Conservation (phyloP, 2,888 invertebrate species). For the Taphrorychus bicolor region DNA sequence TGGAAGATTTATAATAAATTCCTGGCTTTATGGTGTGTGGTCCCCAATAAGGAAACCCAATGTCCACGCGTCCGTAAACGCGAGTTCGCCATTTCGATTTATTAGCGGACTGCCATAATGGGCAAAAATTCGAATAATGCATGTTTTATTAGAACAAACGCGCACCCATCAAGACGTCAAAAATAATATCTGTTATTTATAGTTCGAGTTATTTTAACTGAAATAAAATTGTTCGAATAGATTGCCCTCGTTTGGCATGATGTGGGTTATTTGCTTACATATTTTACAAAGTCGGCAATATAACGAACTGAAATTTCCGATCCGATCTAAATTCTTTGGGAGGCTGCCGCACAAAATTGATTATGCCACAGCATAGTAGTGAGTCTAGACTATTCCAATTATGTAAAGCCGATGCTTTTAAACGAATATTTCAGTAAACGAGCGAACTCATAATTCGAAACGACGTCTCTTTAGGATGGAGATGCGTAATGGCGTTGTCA, state of each 20-base stretch:
- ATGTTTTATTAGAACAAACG: constrained; percentile 34
- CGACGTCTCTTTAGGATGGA: not conserved
- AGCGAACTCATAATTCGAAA: not conserved
- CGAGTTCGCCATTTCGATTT: constrained; percentile 12
- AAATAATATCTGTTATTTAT: constrained; percentile 35
- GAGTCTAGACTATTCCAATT: constrained; percentile 17
- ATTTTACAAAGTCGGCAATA: constrained; percentile 23
- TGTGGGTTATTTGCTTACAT: constrained; percentile 22
- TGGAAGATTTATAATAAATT: not conserved
- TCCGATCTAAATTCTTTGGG: constrained; percentile 22
- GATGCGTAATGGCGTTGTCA: not conserved
- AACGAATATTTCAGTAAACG: not conserved
- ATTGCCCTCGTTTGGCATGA: constrained; percentile 26
- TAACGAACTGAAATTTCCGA: constrained; percentile 25
- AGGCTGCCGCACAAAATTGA: constrained; percentile 24
- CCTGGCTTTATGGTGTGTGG: constrained; percentile 4
- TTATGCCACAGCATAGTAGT: constrained; percentile 11
- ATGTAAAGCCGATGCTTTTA: constrained; percentile 11
- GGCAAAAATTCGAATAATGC: constrained; percentile 20
- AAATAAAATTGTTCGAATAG: constrained; percentile 26
- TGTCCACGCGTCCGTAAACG: constrained; percentile 5
- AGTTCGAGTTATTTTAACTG: constrained; percentile 18
- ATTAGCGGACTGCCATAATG: constrained; percentile 18
- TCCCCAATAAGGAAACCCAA: constrained; percentile 17
- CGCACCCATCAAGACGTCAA: constrained; percentile 33